Base-by-base conservation (phyloP, 2,113 vertebrate genomes). In the Ia io region DNA sequence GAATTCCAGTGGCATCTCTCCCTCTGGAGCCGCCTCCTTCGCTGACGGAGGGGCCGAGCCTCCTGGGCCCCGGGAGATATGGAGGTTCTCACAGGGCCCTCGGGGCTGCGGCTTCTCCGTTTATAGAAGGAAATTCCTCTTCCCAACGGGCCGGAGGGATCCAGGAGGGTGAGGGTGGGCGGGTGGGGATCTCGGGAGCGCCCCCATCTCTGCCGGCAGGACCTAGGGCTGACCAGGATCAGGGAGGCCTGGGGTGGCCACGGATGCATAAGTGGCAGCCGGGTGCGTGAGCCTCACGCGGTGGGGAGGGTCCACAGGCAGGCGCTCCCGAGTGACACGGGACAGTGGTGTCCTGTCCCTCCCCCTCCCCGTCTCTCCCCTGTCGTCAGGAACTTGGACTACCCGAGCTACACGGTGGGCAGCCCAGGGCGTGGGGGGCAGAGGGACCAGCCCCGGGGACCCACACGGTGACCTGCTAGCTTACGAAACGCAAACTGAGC, bases 51-150 rank as follows among this genome's bases (percentile, higher is more conserved):
- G 23, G 40, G 11, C 84, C 18, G 40, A 73, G 71, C 71, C 67
- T 70, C n/a, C 65, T 3, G 23, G 84, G n/a, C n/a, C 42, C 76
- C 23, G 9, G 2, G 20, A 95, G 96, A 96, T 86, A 90, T 90
- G 76, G 70, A 30, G 93, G 59, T 44, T 77, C 77, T 90, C 77
- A 37, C 10, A n/a, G 56, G 35, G 56, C 23, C 4, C 63, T 3
- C n/a, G 5, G 61, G 8, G 73, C 85, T 11, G 77, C 16, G 28
- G 87, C 47, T 40, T 77, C 65, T 88, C 25, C 2, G 56, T 96
- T 97, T 84, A 95, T 32, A 61, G 17, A 74, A 86, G 4, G 0
- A 40, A 76, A 96, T 97, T 93, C 96, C 87, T 95, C 37, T 61
- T n/a, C 18, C 28, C 18, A 18, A 49, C 23, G 44, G 32, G 61